Conservation (phyloP, 1,140 invertebrate genomes). For the Euwallacea similis region DNA sequence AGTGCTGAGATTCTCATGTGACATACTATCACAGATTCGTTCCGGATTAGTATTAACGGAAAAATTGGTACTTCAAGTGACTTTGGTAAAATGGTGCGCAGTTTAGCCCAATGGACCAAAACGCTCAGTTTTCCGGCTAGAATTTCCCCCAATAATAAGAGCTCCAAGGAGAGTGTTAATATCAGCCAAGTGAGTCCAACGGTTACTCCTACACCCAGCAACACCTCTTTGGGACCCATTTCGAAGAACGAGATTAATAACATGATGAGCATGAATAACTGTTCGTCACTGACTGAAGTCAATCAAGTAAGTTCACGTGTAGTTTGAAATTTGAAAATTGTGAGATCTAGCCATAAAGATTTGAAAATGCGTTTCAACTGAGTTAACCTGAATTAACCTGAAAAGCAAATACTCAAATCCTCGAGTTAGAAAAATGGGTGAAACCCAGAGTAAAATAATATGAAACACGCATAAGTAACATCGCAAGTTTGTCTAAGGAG, state of each 20-base stretch:
- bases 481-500: too few species aligned
- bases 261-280: conserved; percentile 48
- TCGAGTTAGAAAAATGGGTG: too few species aligned
- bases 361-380: too few species aligned
- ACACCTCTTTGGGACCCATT: conserved; percentile 42
- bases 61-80: neutral
- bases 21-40: too few species aligned
- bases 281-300: conserved; percentile 49
- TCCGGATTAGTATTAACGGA: neutral
- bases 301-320: conserved; percentile 47
- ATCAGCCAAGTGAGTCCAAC: conserved; percentile 49
- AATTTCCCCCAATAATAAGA: conserved; percentile 76
- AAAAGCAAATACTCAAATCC: too few species aligned
- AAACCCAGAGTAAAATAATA: too few species aligned
- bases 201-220: conserved; percentile 50
- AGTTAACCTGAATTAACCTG: too few species aligned
- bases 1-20: too few species aligned
- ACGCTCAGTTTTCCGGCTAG: conserved; percentile 82
- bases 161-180: conserved; percentile 66
- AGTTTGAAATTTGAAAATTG: neutral
- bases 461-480: too few species aligned
- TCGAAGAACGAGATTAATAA: conserved; percentile 49
- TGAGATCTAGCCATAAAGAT: too few species aligned
- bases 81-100: conserved; percentile 69
- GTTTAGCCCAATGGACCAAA: conserved; percentile 83